Evolutionary conservation across 2,797 vertebrate species (phyloP).

Genomic region (Anguilla anguilla): DNA sequence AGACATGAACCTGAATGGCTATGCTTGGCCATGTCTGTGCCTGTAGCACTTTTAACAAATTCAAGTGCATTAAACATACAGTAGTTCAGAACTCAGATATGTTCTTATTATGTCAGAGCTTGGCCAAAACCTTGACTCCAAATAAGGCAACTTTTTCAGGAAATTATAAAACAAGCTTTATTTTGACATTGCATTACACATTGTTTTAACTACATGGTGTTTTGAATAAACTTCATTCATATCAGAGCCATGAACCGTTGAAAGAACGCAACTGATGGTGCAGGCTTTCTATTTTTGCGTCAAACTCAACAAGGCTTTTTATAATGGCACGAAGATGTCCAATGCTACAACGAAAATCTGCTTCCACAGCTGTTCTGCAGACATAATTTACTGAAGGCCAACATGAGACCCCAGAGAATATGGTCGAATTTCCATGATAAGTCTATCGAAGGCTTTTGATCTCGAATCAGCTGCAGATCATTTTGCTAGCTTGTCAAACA

Average conservation of each 20-base stretch:
- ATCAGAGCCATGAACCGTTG: background rate
- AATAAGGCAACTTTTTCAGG: background rate
- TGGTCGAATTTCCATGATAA: constrained; percentile 15
- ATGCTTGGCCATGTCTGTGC: background rate
- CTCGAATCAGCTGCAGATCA: constrained; percentile 36
- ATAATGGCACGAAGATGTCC: constrained; percentile 29
- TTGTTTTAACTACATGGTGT: background rate
- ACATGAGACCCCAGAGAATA: constrained; percentile 40
- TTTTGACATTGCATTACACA: background rate
- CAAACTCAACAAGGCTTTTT: constrained; percentile 27
- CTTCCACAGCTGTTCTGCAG: constrained; percentile 42
- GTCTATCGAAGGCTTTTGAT: constrained; percentile 32
- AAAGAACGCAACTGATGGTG: background rate
- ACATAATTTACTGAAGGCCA: constrained; percentile 18
- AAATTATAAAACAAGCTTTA: background rate
- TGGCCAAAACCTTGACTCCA: background rate
- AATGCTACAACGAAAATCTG: constrained; percentile 46
- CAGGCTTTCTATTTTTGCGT: background rate
- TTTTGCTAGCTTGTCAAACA: constrained; percentile 1
- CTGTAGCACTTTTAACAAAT: background rate
- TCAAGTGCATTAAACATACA: background rate
- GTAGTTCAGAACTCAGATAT: background rate
- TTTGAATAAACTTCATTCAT: background rate
- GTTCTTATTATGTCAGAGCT: background rate
- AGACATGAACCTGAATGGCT: background rate